Base-by-base conservation (phyloP, 64 coral and sea anemone genomes). In the Catalaphyllia jardinei region DNA sequence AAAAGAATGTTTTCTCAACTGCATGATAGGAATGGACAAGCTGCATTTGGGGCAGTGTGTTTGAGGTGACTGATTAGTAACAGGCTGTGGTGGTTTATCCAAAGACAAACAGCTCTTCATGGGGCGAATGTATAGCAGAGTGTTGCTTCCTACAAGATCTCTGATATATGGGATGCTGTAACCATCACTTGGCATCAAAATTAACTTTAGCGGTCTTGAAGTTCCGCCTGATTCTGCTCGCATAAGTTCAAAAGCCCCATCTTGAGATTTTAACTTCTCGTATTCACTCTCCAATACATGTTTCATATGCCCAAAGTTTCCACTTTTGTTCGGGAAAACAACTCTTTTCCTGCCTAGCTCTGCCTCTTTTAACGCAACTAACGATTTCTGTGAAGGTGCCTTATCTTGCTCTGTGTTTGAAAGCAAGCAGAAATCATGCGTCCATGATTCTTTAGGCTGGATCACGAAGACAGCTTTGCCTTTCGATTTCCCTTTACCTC, bases 221-320 rank as follows among this genome's bases (percentile, higher is more conserved):
- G 83, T 79, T 80, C 85, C 86, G 12, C 85, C 76, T 72, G 61
- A 61, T 29, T 93, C 91, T 73, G 91, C 85, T 93, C 76, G 76
- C 62, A 93, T 77, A 29, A 93, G 55, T 59, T 93, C 91, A 60
- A 93, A 93, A 24, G 91, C 85, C 62, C 83, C 83, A 92, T 92
- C 76, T 49, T 87, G 90, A 18, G n/a, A 78, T 92, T 92, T 92
- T 17, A 87, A 52, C 75, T 87, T 92, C n/a, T 74, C 72, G 22
- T 79, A 92, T 80, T 92, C 64, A 78, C 54, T 67, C 55, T 87
- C 91, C 19, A 92, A 31, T 31, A 87, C 83, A 69, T 59, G 19
- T 92, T 79, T 87, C 19, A 79, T 60, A 72, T 92, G 83, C 38
- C 81, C 76, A 31, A 87, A 92, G 39, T 87, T 60, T 35, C 84